Evolutionary conservation across 1,140 invertebrate genomes (phyloP), one percentile per base, ranked within the genome.

Genomic region (Brachionus rotundiformis): DNA sequence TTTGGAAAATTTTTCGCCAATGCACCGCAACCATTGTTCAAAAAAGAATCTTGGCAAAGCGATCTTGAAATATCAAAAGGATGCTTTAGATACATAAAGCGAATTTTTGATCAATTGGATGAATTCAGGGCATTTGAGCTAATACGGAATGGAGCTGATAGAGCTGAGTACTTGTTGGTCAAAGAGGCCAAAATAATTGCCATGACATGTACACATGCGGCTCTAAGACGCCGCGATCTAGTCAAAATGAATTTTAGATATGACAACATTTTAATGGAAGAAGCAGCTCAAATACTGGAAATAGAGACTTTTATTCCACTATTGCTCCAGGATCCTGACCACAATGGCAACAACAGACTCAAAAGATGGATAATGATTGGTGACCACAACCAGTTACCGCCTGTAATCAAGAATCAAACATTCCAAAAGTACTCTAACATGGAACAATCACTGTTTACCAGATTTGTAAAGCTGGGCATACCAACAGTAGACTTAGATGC

Each of bases 361-460:
- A 99, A 99, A 88, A 91, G 98, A 11, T 99, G 98, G 97, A 98
- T 99, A 75, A 99, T 99, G 98, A 99, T 99, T 85, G 98, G 97
- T 5, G 97, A 99, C 90, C 98, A 99, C 88, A 95, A 99, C 89
- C 98, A 99, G 87, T 89, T 99, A 83, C 98, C 98, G 0, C 98
- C 98, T 0, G 95, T 99, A 8, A 98, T 99, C 41, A 99, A 99
- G 88, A 99, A 99, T 86, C 98, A 98, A 94, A 96, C 96, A 13
- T 99, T 99, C 88, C 96, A 99, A 88, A 99, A 99, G 86, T 99
- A 96, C 88, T 96, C 94, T 5, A 99, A 99, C 86, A 98, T 99
- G 97, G 98, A 99, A 86, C 98, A 99, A 86, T 96, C 94, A 36
- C 89, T 99, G 2, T 99, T 99, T 86, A 96, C 96, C 0, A 89